Conservation (phyloP, 2,113 vertebrate genomes). For the Hemiscyllium ocellatum region DNA sequence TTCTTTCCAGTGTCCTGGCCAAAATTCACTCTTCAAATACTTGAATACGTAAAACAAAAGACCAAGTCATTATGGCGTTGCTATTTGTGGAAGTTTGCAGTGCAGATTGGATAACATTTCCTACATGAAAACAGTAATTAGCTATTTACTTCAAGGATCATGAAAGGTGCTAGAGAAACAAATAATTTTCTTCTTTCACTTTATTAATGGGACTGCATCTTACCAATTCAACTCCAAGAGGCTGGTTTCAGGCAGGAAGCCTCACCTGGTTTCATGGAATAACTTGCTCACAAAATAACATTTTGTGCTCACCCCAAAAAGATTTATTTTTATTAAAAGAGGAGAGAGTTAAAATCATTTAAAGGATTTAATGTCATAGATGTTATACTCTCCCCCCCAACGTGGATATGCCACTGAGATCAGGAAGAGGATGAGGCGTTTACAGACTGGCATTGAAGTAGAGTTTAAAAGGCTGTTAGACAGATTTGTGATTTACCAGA, state of each 20-base stretch:
- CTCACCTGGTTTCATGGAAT: neutral
- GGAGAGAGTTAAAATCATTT: neutral
- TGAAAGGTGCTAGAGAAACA: neutral
- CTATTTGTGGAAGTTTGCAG: neutral
- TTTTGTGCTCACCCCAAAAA: neutral
- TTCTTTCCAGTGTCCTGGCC: neutral
- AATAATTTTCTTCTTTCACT: neutral
- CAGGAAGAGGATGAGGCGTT: neutral
- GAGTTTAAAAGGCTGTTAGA: neutral
- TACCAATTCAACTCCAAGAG: neutral
- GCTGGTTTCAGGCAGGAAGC: neutral
- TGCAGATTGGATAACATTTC: neutral
- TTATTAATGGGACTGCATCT: neutral
- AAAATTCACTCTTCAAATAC: neutral
- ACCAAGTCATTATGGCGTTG: neutral
- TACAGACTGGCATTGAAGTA: neutral
- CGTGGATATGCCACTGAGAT: neutral
- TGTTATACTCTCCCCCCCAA: neutral
- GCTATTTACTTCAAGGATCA: neutral
- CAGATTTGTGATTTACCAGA: neutral
- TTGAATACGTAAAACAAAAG: neutral
- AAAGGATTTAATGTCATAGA: neutral
- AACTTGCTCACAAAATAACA: neutral
- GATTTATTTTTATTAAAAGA: neutral
- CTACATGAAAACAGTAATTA: neutral